These are phyloP conservation scores for Uropetala carovei DNA, from an alignment of 2,888 invertebrate species.

Conservation along the genomic window DNA sequence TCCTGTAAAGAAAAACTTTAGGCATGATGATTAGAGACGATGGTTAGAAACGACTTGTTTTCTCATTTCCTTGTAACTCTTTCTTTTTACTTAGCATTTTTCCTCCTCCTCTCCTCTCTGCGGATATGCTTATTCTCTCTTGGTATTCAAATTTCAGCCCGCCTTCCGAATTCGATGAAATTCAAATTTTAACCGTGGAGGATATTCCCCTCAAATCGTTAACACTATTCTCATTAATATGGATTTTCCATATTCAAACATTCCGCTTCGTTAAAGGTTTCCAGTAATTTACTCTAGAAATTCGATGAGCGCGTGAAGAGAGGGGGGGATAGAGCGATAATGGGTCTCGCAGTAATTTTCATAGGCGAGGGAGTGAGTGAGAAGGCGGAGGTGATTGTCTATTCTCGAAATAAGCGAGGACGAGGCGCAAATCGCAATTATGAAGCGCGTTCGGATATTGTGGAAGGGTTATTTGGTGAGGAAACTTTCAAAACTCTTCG, in stretches of 20 bases:
- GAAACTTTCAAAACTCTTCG: too few species aligned
- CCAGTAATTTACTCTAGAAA: constrained; percentile 10
- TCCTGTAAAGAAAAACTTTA: neutral
- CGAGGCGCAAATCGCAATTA: neutral
- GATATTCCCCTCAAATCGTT: neutral
- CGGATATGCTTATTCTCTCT: neutral
- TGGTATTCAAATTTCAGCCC: neutral
- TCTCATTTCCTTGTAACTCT: neutral
- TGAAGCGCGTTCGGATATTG: too few species aligned
- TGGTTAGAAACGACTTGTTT: neutral
- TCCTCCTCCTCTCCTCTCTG: neutral
- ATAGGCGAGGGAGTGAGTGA: neutral
- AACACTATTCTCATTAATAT: constrained; percentile 46
- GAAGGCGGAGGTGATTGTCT: too few species aligned
- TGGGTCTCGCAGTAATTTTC: too few species aligned
- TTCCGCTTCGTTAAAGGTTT: constrained; percentile 46
- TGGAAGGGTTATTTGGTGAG: too few species aligned
- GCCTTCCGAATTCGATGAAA: neutral
- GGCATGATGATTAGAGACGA: neutral
- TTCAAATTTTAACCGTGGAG: constrained; percentile 17
- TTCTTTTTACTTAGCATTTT: neutral
- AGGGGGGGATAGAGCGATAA: neutral
- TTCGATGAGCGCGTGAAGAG: neutral
- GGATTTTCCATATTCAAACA: constrained; percentile 52
- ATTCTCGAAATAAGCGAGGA: too few species aligned